These are phyloP conservation scores for Sebastiscus tertius DNA, from an alignment of 2,797 vertebrate species.

Conservation along the genomic window DNA sequence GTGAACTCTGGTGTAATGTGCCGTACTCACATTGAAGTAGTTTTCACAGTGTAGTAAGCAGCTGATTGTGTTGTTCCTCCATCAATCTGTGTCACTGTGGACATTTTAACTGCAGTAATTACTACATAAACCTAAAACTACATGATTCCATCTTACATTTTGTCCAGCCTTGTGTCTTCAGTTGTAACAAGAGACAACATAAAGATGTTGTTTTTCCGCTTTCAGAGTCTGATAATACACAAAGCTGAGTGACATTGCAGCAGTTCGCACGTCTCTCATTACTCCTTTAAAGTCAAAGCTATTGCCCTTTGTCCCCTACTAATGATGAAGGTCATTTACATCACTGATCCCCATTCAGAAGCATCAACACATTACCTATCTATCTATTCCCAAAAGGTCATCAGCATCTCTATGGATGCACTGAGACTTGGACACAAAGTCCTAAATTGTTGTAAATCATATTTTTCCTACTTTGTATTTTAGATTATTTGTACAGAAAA, in stretches of 20 bases:
- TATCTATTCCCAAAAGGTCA: too few species aligned
- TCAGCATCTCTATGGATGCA: too few species aligned
- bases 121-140: neutral
- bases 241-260: neutral
- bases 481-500: too few species aligned
- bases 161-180: neutral
- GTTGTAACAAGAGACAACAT: neutral
- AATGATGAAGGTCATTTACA: conserved; percentile 20
- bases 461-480: too few species aligned
- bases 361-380: conserved; percentile 1
- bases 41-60: neutral
- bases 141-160: neutral
- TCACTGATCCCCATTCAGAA: conserved; percentile 39
- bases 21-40: neutral
- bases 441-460: too few species aligned
- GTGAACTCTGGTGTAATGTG: neutral
- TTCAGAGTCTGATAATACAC: neutral
- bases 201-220: neutral
- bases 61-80: neutral
- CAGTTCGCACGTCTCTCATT: neutral
- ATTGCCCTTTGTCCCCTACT: neutral
- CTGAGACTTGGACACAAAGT: too few species aligned
- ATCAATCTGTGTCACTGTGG: neutral
- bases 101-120: neutral
- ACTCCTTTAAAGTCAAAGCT: neutral